phyloP scores from a whole-genome alignment of 2,888 invertebrate species.

The Eledona agricola region DNA sequence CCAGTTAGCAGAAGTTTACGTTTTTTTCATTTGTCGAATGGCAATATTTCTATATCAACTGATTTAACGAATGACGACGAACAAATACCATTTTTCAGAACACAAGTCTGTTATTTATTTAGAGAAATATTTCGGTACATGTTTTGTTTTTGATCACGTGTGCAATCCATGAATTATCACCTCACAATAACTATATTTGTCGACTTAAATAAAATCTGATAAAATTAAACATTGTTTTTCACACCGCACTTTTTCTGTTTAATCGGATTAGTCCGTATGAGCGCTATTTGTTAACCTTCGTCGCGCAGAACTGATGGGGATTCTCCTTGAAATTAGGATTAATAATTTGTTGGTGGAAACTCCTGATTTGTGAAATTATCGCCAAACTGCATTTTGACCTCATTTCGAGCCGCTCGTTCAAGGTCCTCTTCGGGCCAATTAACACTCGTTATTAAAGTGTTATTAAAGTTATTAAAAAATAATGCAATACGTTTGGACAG shows the following conservation, averaged over 20 bases:
- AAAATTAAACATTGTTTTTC: constrained; percentile 24
- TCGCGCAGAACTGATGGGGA: constrained; percentile 9
- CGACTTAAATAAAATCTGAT: constrained; percentile 15
- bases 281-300: constrained; percentile 24
- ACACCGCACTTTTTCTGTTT: constrained; percentile 15
- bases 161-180: constrained; percentile 21
- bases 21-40: no score
- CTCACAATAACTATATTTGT: constrained; percentile 23
- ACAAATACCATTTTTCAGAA: background rate
- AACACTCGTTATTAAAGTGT: background rate
- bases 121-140: constrained; percentile 11
- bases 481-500: no score
- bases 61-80: no score
- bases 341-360: constrained; percentile 3
- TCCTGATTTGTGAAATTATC: background rate
- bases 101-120: constrained; percentile 4
- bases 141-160: constrained; percentile 24
- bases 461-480: constrained; percentile 12
- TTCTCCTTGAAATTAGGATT: constrained; percentile 12
- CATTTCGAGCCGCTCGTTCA: constrained; percentile 9
- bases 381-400: constrained; percentile 9
- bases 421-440: constrained; percentile 4
- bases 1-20: no score
- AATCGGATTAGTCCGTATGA: constrained; percentile 22
- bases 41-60: no score